Evolutionary conservation across 2,888 invertebrate genomes (phyloP).

Genomic region (Drosophila atroscutellata): DNA sequence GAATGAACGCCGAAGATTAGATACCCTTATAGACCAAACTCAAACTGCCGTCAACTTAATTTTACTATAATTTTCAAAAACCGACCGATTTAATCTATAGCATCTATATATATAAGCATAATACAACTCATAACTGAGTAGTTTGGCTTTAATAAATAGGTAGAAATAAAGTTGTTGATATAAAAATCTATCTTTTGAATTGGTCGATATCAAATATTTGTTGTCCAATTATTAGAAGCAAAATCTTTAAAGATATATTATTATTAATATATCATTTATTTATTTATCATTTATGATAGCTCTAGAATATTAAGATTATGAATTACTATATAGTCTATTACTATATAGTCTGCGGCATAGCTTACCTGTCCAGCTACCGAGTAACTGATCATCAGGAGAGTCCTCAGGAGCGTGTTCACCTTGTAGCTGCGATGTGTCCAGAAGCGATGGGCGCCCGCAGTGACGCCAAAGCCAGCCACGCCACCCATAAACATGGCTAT

Average conservation of each 20-base stretch:
- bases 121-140: background rate
- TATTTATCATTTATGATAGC: background rate
- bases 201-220: no score
- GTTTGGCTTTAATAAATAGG: background rate
- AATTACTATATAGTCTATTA: background rate
- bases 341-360: background rate
- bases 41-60: background rate
- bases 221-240: no score
- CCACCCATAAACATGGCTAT: constrained; percentile 86
- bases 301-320: no score
- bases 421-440: constrained; percentile 90
- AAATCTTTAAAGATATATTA: background rate
- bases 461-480: constrained; percentile 88
- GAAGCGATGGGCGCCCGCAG: constrained; percentile 89
- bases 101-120: background rate
- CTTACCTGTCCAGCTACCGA: constrained; percentile 89
- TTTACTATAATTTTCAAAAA: background rate
- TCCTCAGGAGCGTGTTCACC: constrained; percentile 87
- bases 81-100: no score
- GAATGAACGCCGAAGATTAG: background rate
- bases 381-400: constrained; percentile 87
- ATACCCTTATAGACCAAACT: background rate
- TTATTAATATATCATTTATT: background rate
- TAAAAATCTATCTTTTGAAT: no score
- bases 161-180: no score